Evolutionary conservation across 92 coral and sea anemone genomes (phyloP).

Genomic region (Plumapathes pennacea): DNA sequence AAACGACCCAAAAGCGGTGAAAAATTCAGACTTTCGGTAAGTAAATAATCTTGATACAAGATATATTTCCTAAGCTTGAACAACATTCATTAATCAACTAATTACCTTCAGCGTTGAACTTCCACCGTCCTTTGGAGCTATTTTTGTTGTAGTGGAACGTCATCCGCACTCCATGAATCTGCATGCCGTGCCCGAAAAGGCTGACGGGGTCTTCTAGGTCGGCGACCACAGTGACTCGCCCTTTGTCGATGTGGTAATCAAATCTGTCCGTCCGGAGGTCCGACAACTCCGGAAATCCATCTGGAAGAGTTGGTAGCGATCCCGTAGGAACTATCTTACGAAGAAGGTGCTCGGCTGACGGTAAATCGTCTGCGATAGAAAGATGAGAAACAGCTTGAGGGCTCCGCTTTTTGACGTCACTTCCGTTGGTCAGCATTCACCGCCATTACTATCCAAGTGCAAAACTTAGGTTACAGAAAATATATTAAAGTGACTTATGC

Average conservation of each 20-base stretch:
- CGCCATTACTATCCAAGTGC: too few relatives aligned
- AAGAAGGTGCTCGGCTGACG: slow-evolving; percentile 70
- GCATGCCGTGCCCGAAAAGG: slow-evolving; percentile 75
- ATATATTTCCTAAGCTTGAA: neutral
- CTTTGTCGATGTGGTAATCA: slow-evolving; percentile 70
- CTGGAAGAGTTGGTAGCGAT: slow-evolving; percentile 81
- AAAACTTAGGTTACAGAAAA: too few relatives aligned
- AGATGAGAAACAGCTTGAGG: neutral
- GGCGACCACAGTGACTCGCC: slow-evolving; percentile 72
- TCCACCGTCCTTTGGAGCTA: slow-evolving; percentile 72
- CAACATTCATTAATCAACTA: too few relatives aligned
- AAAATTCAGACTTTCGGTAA: too few relatives aligned
- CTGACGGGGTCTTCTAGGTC: slow-evolving; percentile 82
- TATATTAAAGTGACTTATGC: too few relatives aligned
- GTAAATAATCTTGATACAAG: too few relatives aligned
- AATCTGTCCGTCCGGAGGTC: slow-evolving; percentile 84
- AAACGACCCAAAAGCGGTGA: too few relatives aligned
- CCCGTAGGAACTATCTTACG: slow-evolving; percentile 75
- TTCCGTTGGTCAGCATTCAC: too few relatives aligned
- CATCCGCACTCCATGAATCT: slow-evolving; percentile 63
- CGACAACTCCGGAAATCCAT: slow-evolving; percentile 82
- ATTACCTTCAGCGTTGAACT: slow-evolving; percentile 85
- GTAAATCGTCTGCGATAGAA: slow-evolving; percentile 43
- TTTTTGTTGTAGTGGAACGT: slow-evolving; percentile 73
- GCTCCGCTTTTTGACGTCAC: too few relatives aligned